A percentile compares a stretch with the other conserved stretches of the same genome.
These are phyloP conservation scores for Serranus cabrilla DNA, from an alignment of 2,797 vertebrate species.

Conservation along the genomic window DNA sequence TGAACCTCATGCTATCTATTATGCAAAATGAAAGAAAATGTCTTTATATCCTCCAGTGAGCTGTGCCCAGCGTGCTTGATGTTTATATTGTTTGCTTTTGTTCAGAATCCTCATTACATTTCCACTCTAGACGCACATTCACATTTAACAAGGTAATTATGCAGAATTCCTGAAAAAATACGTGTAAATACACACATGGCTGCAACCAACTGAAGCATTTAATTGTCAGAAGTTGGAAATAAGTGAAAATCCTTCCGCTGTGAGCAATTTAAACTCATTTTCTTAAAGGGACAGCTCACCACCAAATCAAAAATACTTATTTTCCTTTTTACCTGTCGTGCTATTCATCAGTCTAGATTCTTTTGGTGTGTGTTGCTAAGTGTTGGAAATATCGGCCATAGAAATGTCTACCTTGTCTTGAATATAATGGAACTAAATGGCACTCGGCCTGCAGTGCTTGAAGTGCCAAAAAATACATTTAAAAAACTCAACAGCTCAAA, in stretches of 20 bases:
- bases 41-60: conserved; percentile 17
- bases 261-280: neutral
- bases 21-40: conserved; percentile 29
- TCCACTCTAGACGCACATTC: conserved; percentile 14
- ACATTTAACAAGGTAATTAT: conserved; percentile 31
- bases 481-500: no score
- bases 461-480: no score
- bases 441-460: no score
- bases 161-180: neutral
- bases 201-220: conserved; percentile 8
- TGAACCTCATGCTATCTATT: conserved; percentile 11
- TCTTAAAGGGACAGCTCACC: no score
- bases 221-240: conserved; percentile 15
- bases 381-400: no score
- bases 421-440: no score
- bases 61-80: neutral
- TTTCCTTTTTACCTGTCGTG: no score
- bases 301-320: no score
- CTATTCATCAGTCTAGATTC: no score
- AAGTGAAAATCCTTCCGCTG: neutral
- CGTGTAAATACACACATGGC: conserved; percentile 14
- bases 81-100: conserved; percentile 38
- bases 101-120: conserved; percentile 24
- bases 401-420: no score
- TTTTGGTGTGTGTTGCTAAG: no score